Base-by-base conservation (phyloP, 2,113 vertebrate genomes). In the Protobothrops flavoviridis region DNA sequence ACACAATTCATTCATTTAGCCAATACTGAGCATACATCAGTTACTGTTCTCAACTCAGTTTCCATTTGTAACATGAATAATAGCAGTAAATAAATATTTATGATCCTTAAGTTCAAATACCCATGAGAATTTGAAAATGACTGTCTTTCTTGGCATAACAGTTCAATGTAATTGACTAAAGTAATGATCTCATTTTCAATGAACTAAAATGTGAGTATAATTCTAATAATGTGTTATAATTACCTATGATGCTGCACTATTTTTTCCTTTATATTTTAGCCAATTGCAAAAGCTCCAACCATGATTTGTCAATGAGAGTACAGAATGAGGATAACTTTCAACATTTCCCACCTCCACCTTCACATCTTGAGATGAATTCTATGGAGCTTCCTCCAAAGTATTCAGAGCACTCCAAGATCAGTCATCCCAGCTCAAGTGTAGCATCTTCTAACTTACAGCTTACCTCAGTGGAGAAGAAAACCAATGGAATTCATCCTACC, bases 351-450 rank as follows among this genome's bases (percentile, higher is more conserved):
- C 98, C 98, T 17, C 98, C 98, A 59, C 98, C 98, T 94, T 98
- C 98, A 11, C 92, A 96, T 93, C 97, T 96, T 69, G 99, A 99
- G 97, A 98, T 98, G 91, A 98, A 97, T 96, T 98, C 98, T 96
- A 97, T 98, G 94, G 98, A 99, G 96, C 93, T 99, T 96, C 97
- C 97, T 85, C 97, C 98, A 89, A 98, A 96, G 90, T 95, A 97
- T 5, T 43, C 95, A 43, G 98, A 99, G 86, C 91, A 94, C 50
- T 97, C 98, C 94, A 97, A 98, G 87, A 94, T 97, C 96, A 98
- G 97, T 56, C 98, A 98, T 95, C 90, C 98, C 2, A 98, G 97
- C 97, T 97, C 98, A 61, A 97, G 94, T 59, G 91, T 97, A 93
- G 96, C 97, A 26, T 97, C 96, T n/a, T 96, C 97, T 94, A 97